Conservation (phyloP, 2,113 vertebrate species). For the Cyanoliseus patagonus region DNA sequence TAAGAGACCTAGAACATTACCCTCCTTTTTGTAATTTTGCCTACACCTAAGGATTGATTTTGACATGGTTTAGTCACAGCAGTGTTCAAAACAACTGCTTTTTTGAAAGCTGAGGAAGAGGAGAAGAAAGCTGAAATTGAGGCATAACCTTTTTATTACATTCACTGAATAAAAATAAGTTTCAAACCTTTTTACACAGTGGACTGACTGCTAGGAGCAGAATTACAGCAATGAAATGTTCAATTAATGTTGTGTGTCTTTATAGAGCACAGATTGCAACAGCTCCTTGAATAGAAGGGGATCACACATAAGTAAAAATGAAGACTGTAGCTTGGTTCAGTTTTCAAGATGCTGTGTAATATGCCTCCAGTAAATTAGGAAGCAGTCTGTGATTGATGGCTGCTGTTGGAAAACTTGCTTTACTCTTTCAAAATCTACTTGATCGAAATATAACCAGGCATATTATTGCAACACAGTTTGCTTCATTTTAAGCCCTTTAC, state of each 20-base stretch:
- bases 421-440: neutral
- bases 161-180: neutral
- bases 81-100: neutral
- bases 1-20: neutral
- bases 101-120: neutral
- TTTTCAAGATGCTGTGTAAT: neutral
- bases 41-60: neutral
- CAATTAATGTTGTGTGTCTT: neutral
- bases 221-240: neutral
- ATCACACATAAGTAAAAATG: neutral
- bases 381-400: neutral
- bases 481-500: neutral
- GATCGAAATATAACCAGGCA: neutral
- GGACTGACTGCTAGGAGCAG: neutral
- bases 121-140: neutral
- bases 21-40: neutral
- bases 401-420: neutral
- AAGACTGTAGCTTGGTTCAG: neutral
- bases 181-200: neutral
- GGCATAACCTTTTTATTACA: neutral
- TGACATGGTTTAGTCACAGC: neutral
- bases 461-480: neutral
- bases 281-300: neutral
- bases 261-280: neutral
- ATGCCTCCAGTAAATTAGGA: neutral